Conservation (phyloP, 2,113 vertebrate genomes). For the Orycteropus afer region DNA sequence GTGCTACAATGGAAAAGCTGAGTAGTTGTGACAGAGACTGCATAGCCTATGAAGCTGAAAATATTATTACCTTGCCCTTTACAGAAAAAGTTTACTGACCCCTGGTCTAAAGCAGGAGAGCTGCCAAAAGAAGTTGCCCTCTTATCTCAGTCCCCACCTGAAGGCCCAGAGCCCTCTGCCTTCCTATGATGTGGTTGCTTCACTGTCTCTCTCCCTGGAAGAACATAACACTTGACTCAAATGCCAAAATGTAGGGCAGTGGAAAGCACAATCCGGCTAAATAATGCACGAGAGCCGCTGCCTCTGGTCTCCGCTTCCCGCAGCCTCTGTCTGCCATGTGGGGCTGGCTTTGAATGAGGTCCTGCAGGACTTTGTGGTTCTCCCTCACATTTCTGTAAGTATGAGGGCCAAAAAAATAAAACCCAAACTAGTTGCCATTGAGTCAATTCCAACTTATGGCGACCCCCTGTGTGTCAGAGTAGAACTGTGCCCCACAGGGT, state of each 20-base stretch:
- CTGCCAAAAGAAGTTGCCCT: not conserved
- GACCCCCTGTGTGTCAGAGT: not conserved
- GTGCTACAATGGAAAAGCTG: fast-evolving
- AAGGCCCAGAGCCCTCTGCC: not conserved
- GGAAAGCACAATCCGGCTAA: not conserved
- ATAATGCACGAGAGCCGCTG: not conserved
- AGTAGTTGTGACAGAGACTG: not conserved
- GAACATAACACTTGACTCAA: not conserved
- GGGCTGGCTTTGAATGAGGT: not conserved
- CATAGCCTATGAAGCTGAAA: not conserved
- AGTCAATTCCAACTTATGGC: not conserved
- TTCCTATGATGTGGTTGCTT: too few relatives aligned
- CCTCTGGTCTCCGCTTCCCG: not conserved
- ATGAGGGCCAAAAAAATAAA: not conserved
- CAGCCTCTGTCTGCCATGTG: too few relatives aligned
- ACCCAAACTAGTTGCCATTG: not conserved
- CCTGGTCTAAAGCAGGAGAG: not conserved
- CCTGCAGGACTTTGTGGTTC: fast-evolving
- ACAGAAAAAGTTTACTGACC: not conserved
- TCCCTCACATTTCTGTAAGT: not conserved
- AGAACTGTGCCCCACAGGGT: not conserved
- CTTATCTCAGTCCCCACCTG: not conserved
- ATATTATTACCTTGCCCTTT: not conserved
- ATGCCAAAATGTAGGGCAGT: not conserved
- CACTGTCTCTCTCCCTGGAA: not conserved